These are phyloP conservation scores for Tympanuchus pallidicinctus DNA, from an alignment of 2,113 vertebrate species.

Conservation along the genomic window DNA sequence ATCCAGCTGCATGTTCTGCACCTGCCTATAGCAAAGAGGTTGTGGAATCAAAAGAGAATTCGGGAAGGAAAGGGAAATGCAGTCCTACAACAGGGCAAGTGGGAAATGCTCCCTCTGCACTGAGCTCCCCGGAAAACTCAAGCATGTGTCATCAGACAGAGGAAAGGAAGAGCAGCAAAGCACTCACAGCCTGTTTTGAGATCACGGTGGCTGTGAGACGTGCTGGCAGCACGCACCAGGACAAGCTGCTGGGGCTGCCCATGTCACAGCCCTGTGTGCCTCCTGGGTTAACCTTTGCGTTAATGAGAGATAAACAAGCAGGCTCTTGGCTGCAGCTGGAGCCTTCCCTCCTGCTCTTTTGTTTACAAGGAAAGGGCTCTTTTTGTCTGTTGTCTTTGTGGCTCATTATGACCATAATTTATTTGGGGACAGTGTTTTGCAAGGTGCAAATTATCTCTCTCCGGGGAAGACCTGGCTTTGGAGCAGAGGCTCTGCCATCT, in stretches of 20 bases:
- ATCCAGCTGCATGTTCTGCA: neutral
- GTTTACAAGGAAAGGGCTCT: neutral
- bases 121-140: neutral
- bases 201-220: neutral
- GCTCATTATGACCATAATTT: neutral
- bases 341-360: neutral
- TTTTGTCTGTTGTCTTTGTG: neutral
- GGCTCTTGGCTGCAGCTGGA: neutral
- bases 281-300: neutral
- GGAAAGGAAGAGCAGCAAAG: neutral
- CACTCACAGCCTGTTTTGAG: neutral
- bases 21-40: neutral
- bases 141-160: neutral
- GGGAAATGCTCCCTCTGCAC: neutral
- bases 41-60: neutral
- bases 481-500: neutral
- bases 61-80: neutral
- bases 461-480: neutral
- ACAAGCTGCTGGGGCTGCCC: neutral
- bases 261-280: neutral
- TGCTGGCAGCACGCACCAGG: neutral
- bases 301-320: neutral
- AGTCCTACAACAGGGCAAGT: neutral
- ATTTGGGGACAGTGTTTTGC: neutral
- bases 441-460: constrained; percentile 52